A percentile compares a stretch with the other conserved stretches of the same genome.
Evolutionary conservation across 2,888 invertebrate genomes (phyloP).

Genomic region (Mythimna pallens): DNA sequence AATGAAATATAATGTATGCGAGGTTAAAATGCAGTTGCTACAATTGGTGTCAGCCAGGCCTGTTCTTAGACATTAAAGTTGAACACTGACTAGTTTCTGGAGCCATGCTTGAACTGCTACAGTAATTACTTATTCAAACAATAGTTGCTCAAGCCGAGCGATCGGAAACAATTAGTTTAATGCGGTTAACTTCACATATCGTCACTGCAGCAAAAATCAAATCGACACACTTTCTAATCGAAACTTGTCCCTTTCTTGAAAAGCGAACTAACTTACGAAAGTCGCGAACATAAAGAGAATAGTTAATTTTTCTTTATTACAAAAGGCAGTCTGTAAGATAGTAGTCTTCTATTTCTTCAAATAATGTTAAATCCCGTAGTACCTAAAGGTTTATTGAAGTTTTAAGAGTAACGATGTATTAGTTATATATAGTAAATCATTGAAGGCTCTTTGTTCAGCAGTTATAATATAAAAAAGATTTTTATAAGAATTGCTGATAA

Average conservation of each 20-base stretch:
- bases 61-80: constrained; percentile 65
- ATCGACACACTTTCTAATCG: constrained; percentile 42
- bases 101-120: constrained; percentile 68
- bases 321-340: constrained; percentile 17
- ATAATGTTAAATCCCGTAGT: constrained; percentile 19
- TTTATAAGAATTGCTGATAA: neutral
- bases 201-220: constrained; percentile 33
- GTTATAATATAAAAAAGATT: neutral
- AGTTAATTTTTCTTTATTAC: constrained; percentile 24
- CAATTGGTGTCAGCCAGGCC: constrained; percentile 78
- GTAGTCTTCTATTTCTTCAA: constrained; percentile 16
- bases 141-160: constrained; percentile 60
- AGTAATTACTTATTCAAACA: constrained; percentile 60
- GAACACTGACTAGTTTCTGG: constrained; percentile 62
- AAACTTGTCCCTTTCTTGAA: constrained; percentile 25
- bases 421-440: constrained; percentile 9
- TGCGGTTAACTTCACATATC: constrained; percentile 30
- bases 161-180: constrained; percentile 51
- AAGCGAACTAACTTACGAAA: constrained; percentile 14
- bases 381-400: constrained; percentile 8
- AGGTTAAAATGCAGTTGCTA: constrained; percentile 78
- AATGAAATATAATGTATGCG: constrained; percentile 82
- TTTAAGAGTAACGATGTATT: constrained; percentile 22
- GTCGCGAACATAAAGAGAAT: constrained; percentile 16
- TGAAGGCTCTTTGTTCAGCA: constrained; percentile 3